These are phyloP conservation scores for Mobula hypostoma DNA, from an alignment of 2,113 vertebrate genomes.

Conservation along the genomic window DNA sequence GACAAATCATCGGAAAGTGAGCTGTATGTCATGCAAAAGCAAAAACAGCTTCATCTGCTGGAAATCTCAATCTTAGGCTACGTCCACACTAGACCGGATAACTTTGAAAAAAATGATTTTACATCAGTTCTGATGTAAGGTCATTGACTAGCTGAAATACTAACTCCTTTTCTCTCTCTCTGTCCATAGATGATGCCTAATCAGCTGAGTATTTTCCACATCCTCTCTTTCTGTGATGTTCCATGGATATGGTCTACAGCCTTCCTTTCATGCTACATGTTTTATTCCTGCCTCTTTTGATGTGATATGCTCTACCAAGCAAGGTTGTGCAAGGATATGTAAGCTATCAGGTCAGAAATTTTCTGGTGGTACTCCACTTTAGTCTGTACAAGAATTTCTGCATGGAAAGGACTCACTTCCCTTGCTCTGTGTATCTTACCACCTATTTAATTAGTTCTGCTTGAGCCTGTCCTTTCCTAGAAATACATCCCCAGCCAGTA, in stretches of 20 bases:
- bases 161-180: no score
- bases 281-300: not conserved
- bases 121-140: no score
- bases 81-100: no score
- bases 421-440: not conserved
- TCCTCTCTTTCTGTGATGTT: not conserved
- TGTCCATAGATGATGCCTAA: no score
- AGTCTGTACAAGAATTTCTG: not conserved
- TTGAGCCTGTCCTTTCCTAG: not conserved
- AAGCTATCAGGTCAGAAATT: not conserved
- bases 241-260: not conserved
- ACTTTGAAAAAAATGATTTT: no score
- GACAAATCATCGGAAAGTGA: not conserved
- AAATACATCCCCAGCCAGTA: no score
- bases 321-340: not conserved
- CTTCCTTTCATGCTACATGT: not conserved
- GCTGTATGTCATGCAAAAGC: no score
- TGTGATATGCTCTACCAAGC: not conserved
- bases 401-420: not conserved
- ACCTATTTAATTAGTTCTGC: not conserved
- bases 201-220: no score
- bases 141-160: no score
- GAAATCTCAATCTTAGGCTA: no score
- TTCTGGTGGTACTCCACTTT: not conserved
- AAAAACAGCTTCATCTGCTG: no score